Evolutionary conservation across 2,113 vertebrate species (phyloP).

Genomic region (Aplodontia rufa): DNA sequence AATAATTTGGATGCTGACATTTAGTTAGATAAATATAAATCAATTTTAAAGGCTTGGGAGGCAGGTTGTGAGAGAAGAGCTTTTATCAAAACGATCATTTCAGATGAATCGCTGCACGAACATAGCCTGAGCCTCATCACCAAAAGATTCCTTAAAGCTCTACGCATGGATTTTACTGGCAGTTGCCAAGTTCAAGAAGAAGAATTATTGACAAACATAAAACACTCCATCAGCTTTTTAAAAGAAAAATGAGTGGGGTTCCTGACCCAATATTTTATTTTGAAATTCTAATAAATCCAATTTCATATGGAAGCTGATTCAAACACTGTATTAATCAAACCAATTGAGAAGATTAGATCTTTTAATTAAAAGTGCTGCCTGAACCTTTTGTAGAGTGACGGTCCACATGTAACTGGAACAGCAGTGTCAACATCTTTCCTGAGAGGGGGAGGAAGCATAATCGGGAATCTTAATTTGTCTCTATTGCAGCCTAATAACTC

Average conservation of each 20-base stretch:
- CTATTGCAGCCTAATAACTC: constrained; percentile 78
- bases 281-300: constrained; percentile 26
- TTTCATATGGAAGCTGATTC: constrained; percentile 58
- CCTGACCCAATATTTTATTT: constrained; percentile 1
- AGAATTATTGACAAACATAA: neutral
- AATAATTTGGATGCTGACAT: neutral
- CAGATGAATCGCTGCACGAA: neutral
- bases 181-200: neutral
- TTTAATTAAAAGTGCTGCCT: constrained; percentile 56
- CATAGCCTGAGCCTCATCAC: neutral
- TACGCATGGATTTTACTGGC: neutral
- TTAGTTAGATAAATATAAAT: neutral
- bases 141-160: neutral
- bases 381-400: constrained; percentile 31
- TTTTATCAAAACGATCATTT: neutral
- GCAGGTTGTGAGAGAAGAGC: neutral
- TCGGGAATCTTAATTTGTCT: constrained; percentile 69
- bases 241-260: neutral
- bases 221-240: neutral
- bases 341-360: constrained; percentile 58
- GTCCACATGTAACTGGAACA: constrained; percentile 33
- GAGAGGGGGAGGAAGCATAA: constrained; percentile 67
- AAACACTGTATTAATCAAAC: constrained; percentile 57
- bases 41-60: neutral
- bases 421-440: constrained; percentile 54